A percentile compares a stretch with the other conserved stretches of the same genome.
Evolutionary conservation across 2,797 vertebrate genomes (phyloP).

Genomic region (Lycodopsis pacificus): DNA sequence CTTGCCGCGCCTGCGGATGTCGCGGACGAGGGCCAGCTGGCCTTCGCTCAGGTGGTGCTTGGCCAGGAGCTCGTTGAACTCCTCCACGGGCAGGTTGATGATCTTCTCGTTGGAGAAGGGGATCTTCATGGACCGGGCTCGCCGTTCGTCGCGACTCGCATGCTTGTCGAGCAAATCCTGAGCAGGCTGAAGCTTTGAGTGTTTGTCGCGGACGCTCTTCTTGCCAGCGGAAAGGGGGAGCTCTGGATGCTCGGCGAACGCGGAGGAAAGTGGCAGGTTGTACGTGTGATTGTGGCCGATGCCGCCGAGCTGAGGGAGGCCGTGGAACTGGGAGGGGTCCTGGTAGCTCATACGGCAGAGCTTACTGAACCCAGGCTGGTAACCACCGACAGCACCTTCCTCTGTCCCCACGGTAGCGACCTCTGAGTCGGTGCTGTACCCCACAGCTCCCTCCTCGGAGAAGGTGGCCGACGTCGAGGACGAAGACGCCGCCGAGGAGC

Average conservation of each 20-base stretch:
- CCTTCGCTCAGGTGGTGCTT: conserved; percentile 96
- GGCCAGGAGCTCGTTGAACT: conserved; percentile 98
- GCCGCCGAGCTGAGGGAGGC: conserved; percentile 93
- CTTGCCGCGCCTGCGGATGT: conserved; percentile 96
- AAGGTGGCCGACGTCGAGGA: conserved; percentile 92
- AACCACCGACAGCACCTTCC: conserved; percentile 94
- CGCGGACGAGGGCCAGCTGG: conserved; percentile 95
- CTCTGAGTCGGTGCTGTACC: conserved; percentile 98
- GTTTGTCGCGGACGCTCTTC: conserved; percentile 89
- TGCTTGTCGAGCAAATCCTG: conserved; percentile 92
- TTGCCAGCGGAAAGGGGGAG: conserved; percentile 79
- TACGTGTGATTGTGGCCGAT: conserved; percentile 98
- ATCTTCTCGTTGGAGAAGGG: conserved; percentile 99
- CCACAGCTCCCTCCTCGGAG: conserved; percentile 97
- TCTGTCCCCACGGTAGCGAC: conserved; percentile 88
- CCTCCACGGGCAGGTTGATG: conserved; percentile 97
- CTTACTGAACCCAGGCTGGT: conserved; percentile 96
- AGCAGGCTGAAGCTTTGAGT: conserved; percentile 78
- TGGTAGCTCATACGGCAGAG: conserved; percentile 99
- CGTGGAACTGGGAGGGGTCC: conserved; percentile 92
- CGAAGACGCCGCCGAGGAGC: conserved; percentile 89
- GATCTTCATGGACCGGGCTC: conserved; percentile 97
- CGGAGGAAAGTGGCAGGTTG: conserved; percentile 91
- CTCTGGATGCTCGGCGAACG: conserved; percentile 84
- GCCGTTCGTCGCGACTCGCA: conserved; percentile 94